Evolutionary conservation across 2,888 invertebrate species (phyloP).

Genomic region (Hartigia nigra): DNA sequence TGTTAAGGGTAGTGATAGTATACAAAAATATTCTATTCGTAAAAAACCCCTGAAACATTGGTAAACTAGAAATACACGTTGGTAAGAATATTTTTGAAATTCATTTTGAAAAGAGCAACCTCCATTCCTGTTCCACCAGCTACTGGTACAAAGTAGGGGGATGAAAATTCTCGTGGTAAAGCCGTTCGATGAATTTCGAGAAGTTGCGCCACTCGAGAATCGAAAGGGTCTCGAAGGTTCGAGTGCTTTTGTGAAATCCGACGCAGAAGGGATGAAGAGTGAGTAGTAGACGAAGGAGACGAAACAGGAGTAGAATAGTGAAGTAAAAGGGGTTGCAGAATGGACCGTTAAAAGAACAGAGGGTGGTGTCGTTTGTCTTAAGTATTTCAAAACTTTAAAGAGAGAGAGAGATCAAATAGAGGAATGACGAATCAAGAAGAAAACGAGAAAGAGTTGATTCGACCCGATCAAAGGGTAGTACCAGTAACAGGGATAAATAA

Average conservation of each 20-base stretch:
- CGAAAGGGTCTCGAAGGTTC: not conserved
- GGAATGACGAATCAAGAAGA: not conserved
- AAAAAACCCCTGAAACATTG: not conserved
- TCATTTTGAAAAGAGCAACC: not conserved
- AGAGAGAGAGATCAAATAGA: not conserved
- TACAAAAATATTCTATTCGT: not conserved
- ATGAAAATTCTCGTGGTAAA: not conserved
- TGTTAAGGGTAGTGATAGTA: not conserved
- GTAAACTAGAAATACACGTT: not conserved
- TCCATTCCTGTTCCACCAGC: not conserved
- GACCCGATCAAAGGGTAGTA: not conserved
- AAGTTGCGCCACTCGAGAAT: not conserved
- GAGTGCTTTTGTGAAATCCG: constrained; percentile 20
- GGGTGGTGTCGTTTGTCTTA: not conserved
- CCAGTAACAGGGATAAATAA: not conserved
- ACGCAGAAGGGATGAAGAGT: not conserved
- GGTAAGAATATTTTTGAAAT: not conserved
- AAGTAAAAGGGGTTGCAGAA: not conserved
- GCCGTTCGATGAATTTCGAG: not conserved
- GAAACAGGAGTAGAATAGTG: not conserved
- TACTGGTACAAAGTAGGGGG: not conserved
- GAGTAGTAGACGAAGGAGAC: not conserved
- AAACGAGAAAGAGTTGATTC: not conserved
- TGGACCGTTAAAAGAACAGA: not conserved
- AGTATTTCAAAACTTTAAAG: not conserved